Evolutionary conservation across 2,888 invertebrate genomes (phyloP).

Genomic region (Lepidochitona cinerea): DNA sequence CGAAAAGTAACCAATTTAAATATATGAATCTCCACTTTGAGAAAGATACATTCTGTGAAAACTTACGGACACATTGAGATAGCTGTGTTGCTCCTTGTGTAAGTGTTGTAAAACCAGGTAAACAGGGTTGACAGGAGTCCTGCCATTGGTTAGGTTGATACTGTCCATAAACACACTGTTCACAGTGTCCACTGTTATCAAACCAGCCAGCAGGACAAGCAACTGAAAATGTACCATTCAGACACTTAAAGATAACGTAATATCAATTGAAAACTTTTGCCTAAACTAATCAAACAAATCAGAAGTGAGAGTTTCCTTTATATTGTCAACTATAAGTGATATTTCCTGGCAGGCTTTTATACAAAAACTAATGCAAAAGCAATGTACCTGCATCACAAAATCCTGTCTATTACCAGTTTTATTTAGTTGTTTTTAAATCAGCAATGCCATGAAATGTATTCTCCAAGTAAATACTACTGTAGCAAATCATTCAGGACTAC

Average conservation of each 20-base stretch:
- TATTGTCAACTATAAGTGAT: too few species aligned
- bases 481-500: too few species aligned
- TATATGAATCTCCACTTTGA: too few species aligned
- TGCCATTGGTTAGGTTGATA: constrained; percentile 27
- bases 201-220: constrained; percentile 26
- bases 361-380: too few species aligned
- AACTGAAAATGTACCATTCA: constrained; percentile 13
- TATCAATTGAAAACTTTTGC: not conserved
- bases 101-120: constrained; percentile 10
- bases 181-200: constrained; percentile 9
- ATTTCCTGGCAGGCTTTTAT: too few species aligned
- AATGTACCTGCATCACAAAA: too few species aligned
- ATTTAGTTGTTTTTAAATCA: too few species aligned
- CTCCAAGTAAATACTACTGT: too few species aligned
- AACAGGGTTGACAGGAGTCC: constrained; percentile 14
- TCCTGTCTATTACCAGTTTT: too few species aligned
- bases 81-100: not conserved
- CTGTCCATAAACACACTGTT: constrained; percentile 19
- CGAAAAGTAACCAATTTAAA: too few species aligned
- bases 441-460: too few species aligned
- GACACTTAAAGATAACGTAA: not conserved
- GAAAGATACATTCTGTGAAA: not conserved
- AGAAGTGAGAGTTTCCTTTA: not conserved
- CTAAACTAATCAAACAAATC: not conserved
- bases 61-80: constrained; percentile 15